Evolutionary conservation across 2,888 invertebrate species (phyloP), one percentile per base, ranked within the genome.

Genomic region (Archaeoteleia sp.): DNA sequence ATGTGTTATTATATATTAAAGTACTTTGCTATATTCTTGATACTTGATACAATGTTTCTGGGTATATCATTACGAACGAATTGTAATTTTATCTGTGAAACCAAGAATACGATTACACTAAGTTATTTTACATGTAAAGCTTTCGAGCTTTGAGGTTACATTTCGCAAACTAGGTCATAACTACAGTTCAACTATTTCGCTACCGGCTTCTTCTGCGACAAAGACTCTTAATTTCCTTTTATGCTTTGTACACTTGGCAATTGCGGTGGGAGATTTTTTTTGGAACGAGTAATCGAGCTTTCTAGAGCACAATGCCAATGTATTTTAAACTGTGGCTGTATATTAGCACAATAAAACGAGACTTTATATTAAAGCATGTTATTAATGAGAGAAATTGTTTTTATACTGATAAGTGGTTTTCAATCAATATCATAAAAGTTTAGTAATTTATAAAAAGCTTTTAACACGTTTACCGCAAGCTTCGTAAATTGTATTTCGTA

Each of bases 161-260:
- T 51, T 51, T 53, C 14, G 54, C 14, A 48, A 66, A 66, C 48
- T 55, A 39, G 60, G 67, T 55, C 60, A 55, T 48, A 55, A 39
- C n/a, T 30, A 53, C 40, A 32, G 60, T 49, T 48, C 32, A 43
- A 60, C 39, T 60, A 60, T 60, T 60, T 20, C 45, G 34, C 45
- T 30, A 30, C 25, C 40, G 35, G 39, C 29, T 58, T 54, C 43
- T 55, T 55, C 30, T 20, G 40, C 49, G 49, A 30, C 37, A 54
- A 60, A 60, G 55, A 49, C 54, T 66, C 54, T 53, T 66, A 60
- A 66, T 67, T 67, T 55, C 45, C 51, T 67, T 67, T 60, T 67
- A 61, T 61, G 60, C 23, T 61, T 61, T 48, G 43, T 61, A 34
- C 43, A 55, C 54, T 67, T 67, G 67, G 60, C 55, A 67, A 55